phyloP scores from a whole-genome alignment of 23 tunicate species.

The Botrylloides violaceus region DNA sequence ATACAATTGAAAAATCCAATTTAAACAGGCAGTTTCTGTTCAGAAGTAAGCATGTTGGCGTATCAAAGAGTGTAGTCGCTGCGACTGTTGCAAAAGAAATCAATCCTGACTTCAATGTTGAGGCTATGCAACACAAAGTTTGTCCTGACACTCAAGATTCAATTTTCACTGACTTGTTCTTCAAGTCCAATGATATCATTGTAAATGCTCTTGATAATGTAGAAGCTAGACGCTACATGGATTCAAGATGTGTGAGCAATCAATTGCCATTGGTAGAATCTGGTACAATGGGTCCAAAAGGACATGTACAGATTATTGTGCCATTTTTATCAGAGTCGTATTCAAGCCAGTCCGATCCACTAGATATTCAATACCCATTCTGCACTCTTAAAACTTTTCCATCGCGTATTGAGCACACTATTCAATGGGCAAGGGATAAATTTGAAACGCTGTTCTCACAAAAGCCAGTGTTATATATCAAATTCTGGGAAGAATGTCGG shows the following conservation, averaged over 20 bases:
- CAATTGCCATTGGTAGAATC: slow-evolving; percentile 19
- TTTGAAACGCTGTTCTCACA: slow-evolving; percentile 13
- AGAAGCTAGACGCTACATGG: slow-evolving; percentile 15
- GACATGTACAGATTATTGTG: slow-evolving; percentile 14
- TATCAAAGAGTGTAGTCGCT: slow-evolving; percentile 7
- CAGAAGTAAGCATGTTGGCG: slow-evolving; percentile 5
- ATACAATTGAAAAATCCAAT: slow-evolving; percentile 20
- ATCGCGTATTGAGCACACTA: slow-evolving; percentile 19
- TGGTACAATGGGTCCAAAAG: slow-evolving; percentile 31
- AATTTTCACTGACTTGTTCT: slow-evolving; percentile 10
- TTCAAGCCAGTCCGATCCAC: slow-evolving; percentile 11
- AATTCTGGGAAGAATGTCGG: slow-evolving; percentile 18
- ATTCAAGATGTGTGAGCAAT: slow-evolving; percentile 19
- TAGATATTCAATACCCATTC: slow-evolving; percentile 13
- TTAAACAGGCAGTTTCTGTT: slow-evolving; percentile 22
- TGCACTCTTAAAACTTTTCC: slow-evolving; percentile 20
- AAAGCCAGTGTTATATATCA: slow-evolving; percentile 3
- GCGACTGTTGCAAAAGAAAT: slow-evolving; percentile 6
- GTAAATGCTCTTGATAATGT: slow-evolving; percentile 18
- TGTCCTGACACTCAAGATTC: slow-evolving; percentile 3
- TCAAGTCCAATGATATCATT: slow-evolving; percentile 3
- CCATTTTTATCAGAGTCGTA: slow-evolving; percentile 16
- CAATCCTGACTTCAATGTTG: not conserved
- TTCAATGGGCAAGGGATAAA: slow-evolving; percentile 28
- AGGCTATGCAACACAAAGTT: slow-evolving; percentile 19